Percentiles rank a stretch among this genome's conserved stretches.
Evolutionary conservation across 2,888 invertebrate genomes (phyloP).

Genomic region (Trissoscelio sp.): DNA sequence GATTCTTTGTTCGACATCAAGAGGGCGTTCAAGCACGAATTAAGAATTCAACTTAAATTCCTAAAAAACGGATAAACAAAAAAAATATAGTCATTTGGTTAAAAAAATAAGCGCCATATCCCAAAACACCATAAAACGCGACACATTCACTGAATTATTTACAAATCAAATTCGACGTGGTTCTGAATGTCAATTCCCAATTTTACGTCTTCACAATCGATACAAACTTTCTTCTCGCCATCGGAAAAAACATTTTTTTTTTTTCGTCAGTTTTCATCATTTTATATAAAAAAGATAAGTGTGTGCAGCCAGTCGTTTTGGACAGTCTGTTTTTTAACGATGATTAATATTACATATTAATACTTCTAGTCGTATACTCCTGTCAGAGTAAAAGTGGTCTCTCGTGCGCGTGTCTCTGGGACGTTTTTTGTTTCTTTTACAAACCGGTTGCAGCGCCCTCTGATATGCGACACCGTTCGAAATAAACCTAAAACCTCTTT

Average conservation of each 20-base stretch:
- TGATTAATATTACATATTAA: slow-evolving; percentile 81
- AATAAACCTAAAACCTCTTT: background rate
- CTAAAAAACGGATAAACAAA: too few relatives aligned
- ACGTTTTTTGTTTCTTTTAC: slow-evolving; percentile 8
- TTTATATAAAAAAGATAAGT: slow-evolving; percentile 62
- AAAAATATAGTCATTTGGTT: too few relatives aligned
- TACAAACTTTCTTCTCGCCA: too few relatives aligned
- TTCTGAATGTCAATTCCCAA: too few relatives aligned
- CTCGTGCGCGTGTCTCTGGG: slow-evolving; percentile 73
- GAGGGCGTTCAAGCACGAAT: too few relatives aligned
- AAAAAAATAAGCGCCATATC: too few relatives aligned
- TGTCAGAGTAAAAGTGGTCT: slow-evolving; percentile 82
- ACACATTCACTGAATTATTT: slow-evolving; percentile 11
- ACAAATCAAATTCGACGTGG: too few relatives aligned
- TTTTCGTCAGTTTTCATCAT: slow-evolving; percentile 30
- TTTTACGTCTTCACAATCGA: too few relatives aligned
- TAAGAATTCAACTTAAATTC: too few relatives aligned
- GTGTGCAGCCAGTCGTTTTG: slow-evolving; percentile 80
- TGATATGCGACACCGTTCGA: slow-evolving; percentile 50
- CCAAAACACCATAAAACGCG: slow-evolving; percentile 13
- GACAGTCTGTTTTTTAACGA: slow-evolving; percentile 80
- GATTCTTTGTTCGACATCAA: too few relatives aligned
- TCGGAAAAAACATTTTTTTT: slow-evolving; percentile 4
- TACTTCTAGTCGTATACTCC: slow-evolving; percentile 84
- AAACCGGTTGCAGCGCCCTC: slow-evolving; percentile 17